Percentiles rank a stretch among this genome's conserved stretches.
These are phyloP conservation scores for Saccostrea echinata DNA, from an alignment of 1,140 invertebrate genomes.

Conservation along the genomic window DNA sequence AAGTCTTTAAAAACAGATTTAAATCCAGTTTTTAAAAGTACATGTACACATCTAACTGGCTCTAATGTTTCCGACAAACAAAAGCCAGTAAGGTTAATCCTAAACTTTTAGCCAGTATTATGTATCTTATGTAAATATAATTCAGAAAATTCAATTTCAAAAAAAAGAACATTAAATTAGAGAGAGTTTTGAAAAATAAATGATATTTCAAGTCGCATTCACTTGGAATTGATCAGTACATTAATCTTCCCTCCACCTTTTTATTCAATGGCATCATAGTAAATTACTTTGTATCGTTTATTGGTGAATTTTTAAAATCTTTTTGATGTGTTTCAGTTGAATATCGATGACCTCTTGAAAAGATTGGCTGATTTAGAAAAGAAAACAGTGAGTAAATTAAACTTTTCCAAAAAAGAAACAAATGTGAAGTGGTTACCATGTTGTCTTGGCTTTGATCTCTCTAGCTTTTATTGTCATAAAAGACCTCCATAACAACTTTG, in stretches of 20 bases:
- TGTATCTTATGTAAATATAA: background rate
- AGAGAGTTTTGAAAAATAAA: background rate
- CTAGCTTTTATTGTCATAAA: no score
- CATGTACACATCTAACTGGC: background rate
- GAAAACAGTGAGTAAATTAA: slow-evolving; percentile 63
- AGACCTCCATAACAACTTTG: no score
- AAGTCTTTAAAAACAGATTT: background rate
- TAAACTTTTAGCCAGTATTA: background rate
- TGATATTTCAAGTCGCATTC: background rate
- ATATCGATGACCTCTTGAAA: slow-evolving; percentile 68
- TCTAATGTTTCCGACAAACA: background rate
- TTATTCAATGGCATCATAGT: background rate
- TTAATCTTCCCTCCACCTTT: background rate
- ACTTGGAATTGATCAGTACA: background rate
- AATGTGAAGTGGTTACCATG: no score
- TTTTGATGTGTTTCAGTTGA: slow-evolving; percentile 60
- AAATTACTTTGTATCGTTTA: background rate
- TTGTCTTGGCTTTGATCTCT: no score
- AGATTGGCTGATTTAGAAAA: slow-evolving; percentile 68
- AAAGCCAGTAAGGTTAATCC: background rate
- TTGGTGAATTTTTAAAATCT: background rate
- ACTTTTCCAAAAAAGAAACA: no score
- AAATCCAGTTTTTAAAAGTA: slow-evolving; percentile 3
- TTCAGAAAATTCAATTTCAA: background rate
- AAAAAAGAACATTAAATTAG: background rate